A percentile compares a stretch with the other conserved stretches of the same genome.
Evolutionary conservation across 2,888 invertebrate species (phyloP).

Genomic region (Sinhomidia bicolor): DNA sequence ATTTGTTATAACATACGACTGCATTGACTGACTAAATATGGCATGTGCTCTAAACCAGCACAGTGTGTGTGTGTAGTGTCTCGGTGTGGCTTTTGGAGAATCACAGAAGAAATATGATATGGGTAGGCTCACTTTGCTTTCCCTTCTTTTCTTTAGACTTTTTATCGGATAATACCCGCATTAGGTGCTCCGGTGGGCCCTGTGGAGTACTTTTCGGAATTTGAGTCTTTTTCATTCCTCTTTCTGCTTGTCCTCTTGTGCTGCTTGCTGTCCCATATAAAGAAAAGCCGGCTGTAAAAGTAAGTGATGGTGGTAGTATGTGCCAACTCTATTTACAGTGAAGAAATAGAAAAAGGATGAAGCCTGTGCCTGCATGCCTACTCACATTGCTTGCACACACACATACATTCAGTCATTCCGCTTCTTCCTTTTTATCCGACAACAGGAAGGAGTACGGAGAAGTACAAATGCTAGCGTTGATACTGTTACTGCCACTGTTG

Average conservation of each 20-base stretch:
- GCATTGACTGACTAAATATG: conserved; percentile 4
- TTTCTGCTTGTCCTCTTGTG: background rate
- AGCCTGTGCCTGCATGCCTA: background rate
- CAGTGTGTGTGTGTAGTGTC: too few species aligned
- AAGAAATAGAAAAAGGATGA: background rate
- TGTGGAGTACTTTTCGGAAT: conserved; percentile 70
- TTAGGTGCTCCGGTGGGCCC: conserved; percentile 69
- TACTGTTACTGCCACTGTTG: background rate
- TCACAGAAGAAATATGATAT: conserved; percentile 35
- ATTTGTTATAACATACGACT: background rate
- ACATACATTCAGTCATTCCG: background rate
- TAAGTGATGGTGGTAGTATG: too few species aligned
- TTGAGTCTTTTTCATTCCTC: conserved; percentile 57
- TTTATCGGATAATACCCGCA: conserved; percentile 70
- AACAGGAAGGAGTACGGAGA: too few species aligned
- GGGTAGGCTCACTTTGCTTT: conserved; percentile 60
- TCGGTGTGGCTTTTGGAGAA: background rate
- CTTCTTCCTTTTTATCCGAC: background rate
- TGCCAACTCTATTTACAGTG: background rate
- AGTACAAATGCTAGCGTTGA: too few species aligned
- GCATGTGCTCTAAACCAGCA: too few species aligned
- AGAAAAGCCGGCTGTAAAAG: background rate
- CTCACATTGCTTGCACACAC: background rate
- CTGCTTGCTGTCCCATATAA: background rate
- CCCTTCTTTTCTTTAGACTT: conserved; percentile 11